Base-by-base conservation (phyloP, 2,797 vertebrate species). In the Gymnodraco acuticeps region DNA sequence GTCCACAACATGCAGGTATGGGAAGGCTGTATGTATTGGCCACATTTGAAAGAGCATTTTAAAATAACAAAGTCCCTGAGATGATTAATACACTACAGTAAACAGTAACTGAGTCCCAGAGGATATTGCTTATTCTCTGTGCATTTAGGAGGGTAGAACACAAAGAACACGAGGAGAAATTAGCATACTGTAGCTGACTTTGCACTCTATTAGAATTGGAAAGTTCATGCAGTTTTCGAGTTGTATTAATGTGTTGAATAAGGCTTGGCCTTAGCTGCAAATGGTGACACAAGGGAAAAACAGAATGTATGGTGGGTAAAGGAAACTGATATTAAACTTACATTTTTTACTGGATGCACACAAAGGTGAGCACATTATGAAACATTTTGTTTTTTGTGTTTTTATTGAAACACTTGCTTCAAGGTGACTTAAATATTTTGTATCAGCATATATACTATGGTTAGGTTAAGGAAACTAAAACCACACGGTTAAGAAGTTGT, bases 61-160 rank as follows among this genome's bases (percentile, higher is more conserved):
- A 9, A 69, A 47, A 64, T 33, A 52, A 31, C 56, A 13, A 42
- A 38, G 0, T 15, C 53, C 3, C 11, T 23, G 51, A 46, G 33
- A 9, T n/a, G 33, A 33, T 16, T 23, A 38, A 38, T 38, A 2
- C 64, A 17, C n/a, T n/a, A n/a, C n/a, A n/a, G n/a, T n/a, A n/a
- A n/a, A n/a, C 1, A 27, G 50, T 42, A 31, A 54, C 48, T 42
- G 55, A 56, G 31, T 46, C 20, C 8, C 10, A 14, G 43, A 48
- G 50, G 42, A 8, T 38, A 9, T 4, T n/a, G 19, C 19, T 33
- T 62, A 50, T 62, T 15, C 41, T 77, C 67, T 27, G 60, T 45
- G 16, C 48, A 59, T 67, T 64, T 3, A 33, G 17, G 64, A 70
- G 16, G 17, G 23, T 48, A 48, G 60, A 73, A 50, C 20, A 61